Conservation (phyloP, 2,888 invertebrate species). For the Mythimna loreyi region DNA sequence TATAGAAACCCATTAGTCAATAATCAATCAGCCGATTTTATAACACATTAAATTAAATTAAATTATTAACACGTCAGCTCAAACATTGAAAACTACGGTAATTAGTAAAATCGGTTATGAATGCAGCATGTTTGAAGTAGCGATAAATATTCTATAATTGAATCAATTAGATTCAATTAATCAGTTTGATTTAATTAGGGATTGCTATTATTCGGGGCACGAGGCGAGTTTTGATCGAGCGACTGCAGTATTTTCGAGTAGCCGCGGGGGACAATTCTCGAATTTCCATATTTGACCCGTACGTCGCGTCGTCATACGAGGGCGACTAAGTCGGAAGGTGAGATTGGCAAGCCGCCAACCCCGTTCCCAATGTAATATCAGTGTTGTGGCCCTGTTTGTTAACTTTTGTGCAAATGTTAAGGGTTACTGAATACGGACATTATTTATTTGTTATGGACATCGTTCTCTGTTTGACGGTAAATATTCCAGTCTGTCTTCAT, state of each 20-base stretch:
- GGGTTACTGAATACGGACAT: not conserved
- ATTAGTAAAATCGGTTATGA: not conserved
- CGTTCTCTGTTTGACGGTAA: constrained; percentile 2
- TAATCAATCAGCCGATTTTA: not conserved
- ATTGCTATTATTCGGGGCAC: constrained; percentile 2
- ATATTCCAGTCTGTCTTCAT: not conserved
- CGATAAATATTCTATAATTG: not conserved
- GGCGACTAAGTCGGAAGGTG: constrained; percentile 35
- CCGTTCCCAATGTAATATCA: constrained; percentile 40
- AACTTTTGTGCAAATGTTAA: constrained; percentile 41
- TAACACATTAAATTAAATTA: too few species aligned
- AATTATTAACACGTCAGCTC: constrained; percentile 7
- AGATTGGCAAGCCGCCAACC: constrained; percentile 51
- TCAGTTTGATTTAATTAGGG: not conserved
- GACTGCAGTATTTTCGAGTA: constrained; percentile 28
- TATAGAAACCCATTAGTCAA: not conserved
- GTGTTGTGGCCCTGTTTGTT: constrained; percentile 44
- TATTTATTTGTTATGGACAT: constrained; percentile 35
- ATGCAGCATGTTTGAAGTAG: not conserved
- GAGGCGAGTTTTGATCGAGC: not conserved
- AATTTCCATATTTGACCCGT: constrained; percentile 52
- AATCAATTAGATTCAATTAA: constrained; percentile 4
- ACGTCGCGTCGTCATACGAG: constrained; percentile 5
- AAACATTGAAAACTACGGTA: not conserved
- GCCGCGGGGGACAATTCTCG: constrained; percentile 25